A percentile compares a stretch with the other conserved stretches of the same genome.
Conservation (phyloP, 2,888 invertebrate species). For the Stegana nigrithorax region DNA sequence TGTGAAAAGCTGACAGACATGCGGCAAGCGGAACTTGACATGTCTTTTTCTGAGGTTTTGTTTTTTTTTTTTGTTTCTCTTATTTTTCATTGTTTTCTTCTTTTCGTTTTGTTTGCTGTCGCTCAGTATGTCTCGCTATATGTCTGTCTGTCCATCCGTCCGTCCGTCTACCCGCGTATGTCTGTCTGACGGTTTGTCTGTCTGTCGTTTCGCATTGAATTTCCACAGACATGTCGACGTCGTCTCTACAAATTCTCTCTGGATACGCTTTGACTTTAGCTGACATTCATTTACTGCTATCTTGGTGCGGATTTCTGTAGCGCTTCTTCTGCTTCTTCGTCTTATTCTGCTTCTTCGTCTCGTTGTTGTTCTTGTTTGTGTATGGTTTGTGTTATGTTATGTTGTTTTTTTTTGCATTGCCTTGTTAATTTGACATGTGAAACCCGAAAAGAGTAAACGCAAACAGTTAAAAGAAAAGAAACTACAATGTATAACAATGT, state of each 20-base stretch:
- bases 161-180: too few species aligned
- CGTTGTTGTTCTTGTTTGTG: background rate
- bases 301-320: background rate
- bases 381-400: background rate
- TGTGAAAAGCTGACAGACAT: conserved; percentile 13
- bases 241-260: background rate
- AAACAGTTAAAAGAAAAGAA: background rate
- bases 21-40: conserved; percentile 14
- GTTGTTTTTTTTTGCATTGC: background rate
- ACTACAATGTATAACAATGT: background rate
- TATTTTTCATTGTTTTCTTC: too few species aligned
- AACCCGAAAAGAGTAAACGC: background rate
- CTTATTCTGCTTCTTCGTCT: too few species aligned
- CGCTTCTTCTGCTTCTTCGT: background rate
- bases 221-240: conserved; percentile 11
- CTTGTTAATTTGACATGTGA: conserved; percentile 16
- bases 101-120: background rate
- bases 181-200: background rate
- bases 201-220: conserved; percentile 7
- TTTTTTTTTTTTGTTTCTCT: too few species aligned
- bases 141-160: too few species aligned
- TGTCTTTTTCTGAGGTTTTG: background rate
- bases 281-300: conserved; percentile 11
- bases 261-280: conserved; percentile 7
- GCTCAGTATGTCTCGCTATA: background rate